Evolutionary conservation across 2,113 vertebrate species (phyloP), one percentile per base, ranked within the genome.

Genomic region (Entelurus aequoreus): DNA sequence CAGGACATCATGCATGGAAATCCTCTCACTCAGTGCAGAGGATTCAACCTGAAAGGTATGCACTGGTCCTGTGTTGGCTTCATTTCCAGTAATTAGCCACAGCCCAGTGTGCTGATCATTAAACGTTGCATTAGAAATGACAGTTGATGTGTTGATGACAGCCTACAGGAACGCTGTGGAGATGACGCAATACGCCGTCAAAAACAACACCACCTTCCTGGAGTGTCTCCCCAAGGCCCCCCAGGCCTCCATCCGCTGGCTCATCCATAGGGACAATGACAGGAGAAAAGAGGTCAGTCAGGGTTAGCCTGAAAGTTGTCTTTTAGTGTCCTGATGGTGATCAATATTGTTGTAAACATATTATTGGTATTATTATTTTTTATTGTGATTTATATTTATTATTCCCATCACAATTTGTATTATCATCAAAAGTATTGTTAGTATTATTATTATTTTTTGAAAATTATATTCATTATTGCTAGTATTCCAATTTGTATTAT

Each of bases 21-120:
- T 73, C 96, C 97, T 63, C 84, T 99, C 79, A 97, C 95, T 48
- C 95, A 99, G 37, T 99, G 97, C 79, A 87, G 94, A 86, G 97
- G 97, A 69, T 99, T 97, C 89, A 99, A 99, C 76, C 89, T 99
- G 8, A 99, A 99, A 94, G 97, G 97, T 99, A 93, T 5, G 42
- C 42, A 11, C 42, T 11, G 42, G 57, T 5, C 16, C 21, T 10
- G n/a, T 4, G 7, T 8, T 51, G 49, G 0, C 46, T 66, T 73
- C 28, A 28, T 28, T 75, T 63, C 57, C 35, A 19, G 74, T 78
- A 85, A 87, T 88, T 81, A 85, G 75, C 64, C 75, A 60, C 19
- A 47, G 14, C 8, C 40, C 38, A 8, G 40, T 6, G 6, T 8
- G 60, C 52, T 63, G 19, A 19, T 19, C 65, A 79, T 83, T 75